Conservation (phyloP, 1,140 invertebrate genomes). For the Nylanderia fulva region DNA sequence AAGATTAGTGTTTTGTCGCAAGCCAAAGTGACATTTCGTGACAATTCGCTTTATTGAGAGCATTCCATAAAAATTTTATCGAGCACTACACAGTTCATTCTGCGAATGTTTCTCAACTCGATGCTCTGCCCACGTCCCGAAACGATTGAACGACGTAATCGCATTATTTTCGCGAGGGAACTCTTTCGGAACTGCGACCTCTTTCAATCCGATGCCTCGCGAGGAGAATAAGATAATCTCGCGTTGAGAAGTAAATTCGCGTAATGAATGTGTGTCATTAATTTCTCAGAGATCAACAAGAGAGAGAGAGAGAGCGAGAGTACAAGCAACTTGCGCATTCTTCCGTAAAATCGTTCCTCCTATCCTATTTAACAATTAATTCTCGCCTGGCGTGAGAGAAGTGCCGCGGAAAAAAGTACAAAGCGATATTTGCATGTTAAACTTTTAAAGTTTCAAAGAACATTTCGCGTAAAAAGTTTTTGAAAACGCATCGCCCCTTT, state of each 20-base stretch:
- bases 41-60: slow-evolving; percentile 32
- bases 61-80: slow-evolving; percentile 49
- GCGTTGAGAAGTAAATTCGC: slow-evolving; percentile 29
- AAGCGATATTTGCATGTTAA: neutral
- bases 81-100: slow-evolving; percentile 21
- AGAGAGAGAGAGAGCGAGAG: too few species aligned
- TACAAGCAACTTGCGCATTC: neutral
- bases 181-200: slow-evolving; percentile 39
- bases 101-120: slow-evolving; percentile 14
- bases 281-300: slow-evolving; percentile 21
- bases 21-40: neutral
- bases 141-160: slow-evolving; percentile 51
- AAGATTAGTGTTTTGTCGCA: slow-evolving; percentile 16
- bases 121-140: slow-evolving; percentile 31
- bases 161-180: slow-evolving; percentile 32
- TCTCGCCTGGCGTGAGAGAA: neutral
- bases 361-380: slow-evolving; percentile 42
- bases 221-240: slow-evolving; percentile 8
- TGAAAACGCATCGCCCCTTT: neutral
- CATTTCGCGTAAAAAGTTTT: neutral
- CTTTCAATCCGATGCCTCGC: slow-evolving; percentile 16
- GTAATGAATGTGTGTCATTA: slow-evolving; percentile 39
- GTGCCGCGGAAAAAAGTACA: neutral
- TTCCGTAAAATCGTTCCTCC: slow-evolving; percentile 3
- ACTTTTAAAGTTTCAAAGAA: slow-evolving; percentile 12